These are phyloP conservation scores for Chymomyza fuscimana DNA, from an alignment of 2,888 invertebrate species.

Conservation along the genomic window DNA sequence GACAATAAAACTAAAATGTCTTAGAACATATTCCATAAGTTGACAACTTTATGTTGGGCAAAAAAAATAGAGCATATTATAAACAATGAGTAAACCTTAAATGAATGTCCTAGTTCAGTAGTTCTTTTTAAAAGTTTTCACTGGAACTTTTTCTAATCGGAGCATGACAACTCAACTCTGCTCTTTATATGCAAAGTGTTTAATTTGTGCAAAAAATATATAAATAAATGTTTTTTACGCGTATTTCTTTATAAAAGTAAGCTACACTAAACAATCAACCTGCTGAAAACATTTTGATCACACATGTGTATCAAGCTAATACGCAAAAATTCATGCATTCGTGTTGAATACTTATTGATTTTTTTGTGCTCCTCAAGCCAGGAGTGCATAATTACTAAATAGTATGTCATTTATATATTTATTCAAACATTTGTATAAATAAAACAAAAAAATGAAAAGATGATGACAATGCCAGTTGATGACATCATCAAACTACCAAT, in stretches of 20 bases:
- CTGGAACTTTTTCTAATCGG: neutral
- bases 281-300: neutral
- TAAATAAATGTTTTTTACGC: neutral
- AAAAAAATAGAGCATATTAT: neutral
- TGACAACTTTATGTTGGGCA: neutral
- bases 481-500: constrained; percentile 56
- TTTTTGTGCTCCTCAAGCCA: neutral
- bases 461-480: constrained; percentile 29
- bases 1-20: neutral
- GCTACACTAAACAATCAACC: neutral
- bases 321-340: neutral
- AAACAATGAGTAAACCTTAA: neutral
- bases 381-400: neutral
- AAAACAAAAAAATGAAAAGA: neutral
- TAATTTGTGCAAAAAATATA: neutral
- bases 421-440: neutral
- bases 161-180: neutral
- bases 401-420: neutral
- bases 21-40: neutral
- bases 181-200: neutral
- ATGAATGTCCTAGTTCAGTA: neutral
- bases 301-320: neutral
- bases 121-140: neutral
- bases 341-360: neutral
- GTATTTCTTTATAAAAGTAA: neutral